Conservation (phyloP, 2,888 invertebrate genomes). For the Drosophila nr. perissopoda region DNA sequence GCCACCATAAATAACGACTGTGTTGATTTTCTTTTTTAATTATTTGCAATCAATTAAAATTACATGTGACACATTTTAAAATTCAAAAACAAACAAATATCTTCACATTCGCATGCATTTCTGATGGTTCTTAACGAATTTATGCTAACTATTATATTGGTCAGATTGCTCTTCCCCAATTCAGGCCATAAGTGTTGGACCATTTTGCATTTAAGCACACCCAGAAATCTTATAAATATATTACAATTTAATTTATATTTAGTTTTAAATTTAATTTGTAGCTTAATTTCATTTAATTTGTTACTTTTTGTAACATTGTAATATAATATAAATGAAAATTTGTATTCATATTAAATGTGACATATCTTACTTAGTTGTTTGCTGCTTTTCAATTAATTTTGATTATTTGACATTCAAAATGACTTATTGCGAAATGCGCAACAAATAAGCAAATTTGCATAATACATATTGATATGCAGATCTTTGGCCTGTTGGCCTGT, state of each 20-base stretch:
- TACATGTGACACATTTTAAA: neutral
- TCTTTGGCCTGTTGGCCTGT: conserved; percentile 22
- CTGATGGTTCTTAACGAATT: neutral
- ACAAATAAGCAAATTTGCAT: conserved; percentile 6
- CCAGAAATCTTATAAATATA: neutral
- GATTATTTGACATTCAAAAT: conserved; percentile 23
- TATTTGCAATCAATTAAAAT: conserved; percentile 8
- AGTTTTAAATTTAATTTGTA: neutral
- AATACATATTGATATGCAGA: neutral
- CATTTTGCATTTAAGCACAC: neutral
- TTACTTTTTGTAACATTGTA: neutral
- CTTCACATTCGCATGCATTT: neutral
- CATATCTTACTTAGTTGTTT: neutral
- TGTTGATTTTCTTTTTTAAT: neutral
- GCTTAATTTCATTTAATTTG: neutral
- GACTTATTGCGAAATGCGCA: neutral
- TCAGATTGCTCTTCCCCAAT: too few species aligned
- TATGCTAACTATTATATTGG: neutral
- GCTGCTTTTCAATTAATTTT: conserved; percentile 21
- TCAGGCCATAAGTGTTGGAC: neutral
- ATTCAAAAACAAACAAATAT: neutral
- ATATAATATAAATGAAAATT: neutral
- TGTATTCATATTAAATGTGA: neutral
- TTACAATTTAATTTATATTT: neutral
- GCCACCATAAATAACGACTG: neutral